phyloP scores from a whole-genome alignment of 1,140 invertebrate species.

The Drosophila simulans region DNA sequence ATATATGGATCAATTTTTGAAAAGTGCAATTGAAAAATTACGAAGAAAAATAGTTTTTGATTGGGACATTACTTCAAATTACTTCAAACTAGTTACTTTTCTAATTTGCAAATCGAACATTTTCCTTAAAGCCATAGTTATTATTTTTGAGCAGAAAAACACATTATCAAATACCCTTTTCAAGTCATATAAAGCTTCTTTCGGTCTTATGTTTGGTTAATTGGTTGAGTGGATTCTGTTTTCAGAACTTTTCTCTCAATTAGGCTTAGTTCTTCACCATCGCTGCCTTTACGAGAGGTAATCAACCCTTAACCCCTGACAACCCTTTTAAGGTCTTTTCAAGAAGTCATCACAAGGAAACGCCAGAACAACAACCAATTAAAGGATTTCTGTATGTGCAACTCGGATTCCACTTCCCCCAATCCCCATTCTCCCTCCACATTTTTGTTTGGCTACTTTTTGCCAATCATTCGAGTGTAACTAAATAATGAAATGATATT shows the following conservation, averaged over 20 bases:
- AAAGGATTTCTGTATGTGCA: slow-evolving; percentile 65
- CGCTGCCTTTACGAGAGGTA: slow-evolving; percentile 2
- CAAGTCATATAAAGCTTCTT: no score
- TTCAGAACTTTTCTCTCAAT: slow-evolving; percentile 30
- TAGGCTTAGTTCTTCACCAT: slow-evolving; percentile 27
- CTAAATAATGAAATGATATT: slow-evolving; percentile 84
- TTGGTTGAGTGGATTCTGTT: slow-evolving; percentile 45
- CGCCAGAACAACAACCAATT: slow-evolving; percentile 71
- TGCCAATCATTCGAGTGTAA: slow-evolving; percentile 82
- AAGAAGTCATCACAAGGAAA: slow-evolving; percentile 42
- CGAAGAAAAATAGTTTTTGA: neutral
- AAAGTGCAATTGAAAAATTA: slow-evolving; percentile 8
- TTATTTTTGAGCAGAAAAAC: no score
- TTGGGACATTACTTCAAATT: slow-evolving; percentile 23
- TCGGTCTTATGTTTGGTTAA: slow-evolving; percentile 14
- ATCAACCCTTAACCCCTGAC: slow-evolving; percentile 51
- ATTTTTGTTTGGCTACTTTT: slow-evolving; percentile 64
- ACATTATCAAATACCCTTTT: no score
- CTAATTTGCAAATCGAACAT: neutral
- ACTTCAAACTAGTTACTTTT: neutral
- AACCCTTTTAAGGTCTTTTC: slow-evolving; percentile 61
- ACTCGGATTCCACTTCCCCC: slow-evolving; percentile 42
- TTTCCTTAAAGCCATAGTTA: no score
- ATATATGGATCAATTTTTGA: slow-evolving; percentile 3
- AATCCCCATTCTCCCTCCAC: slow-evolving; percentile 22